Percentiles rank a stretch among this genome's conserved stretches.
Conservation (phyloP, 2,888 invertebrate species). For the Bellardia bayeri region DNA sequence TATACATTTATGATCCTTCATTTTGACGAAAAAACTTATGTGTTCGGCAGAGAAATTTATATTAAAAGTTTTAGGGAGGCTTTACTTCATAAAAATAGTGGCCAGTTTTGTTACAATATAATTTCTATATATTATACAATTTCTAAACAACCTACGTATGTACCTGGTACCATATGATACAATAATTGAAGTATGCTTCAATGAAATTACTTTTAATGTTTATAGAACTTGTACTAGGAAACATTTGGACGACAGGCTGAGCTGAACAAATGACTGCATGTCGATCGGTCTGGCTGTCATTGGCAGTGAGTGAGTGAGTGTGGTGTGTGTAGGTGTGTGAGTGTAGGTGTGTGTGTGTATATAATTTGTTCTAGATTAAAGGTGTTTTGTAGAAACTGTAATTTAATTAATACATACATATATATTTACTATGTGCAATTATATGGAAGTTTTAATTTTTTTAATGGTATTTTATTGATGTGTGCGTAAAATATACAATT, state of each 20-base stretch:
- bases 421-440: not conserved
- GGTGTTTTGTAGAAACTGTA: slow-evolving; percentile 49
- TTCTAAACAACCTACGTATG: slow-evolving; percentile 13
- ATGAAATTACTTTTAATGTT: slow-evolving; percentile 52
- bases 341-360: not conserved
- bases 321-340: not conserved
- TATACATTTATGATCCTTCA: no score
- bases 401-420: slow-evolving; percentile 45
- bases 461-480: slow-evolving; percentile 15
- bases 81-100: no score
- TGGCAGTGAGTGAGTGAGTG: not conserved
- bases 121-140: not conserved
- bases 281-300: not conserved
- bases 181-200: slow-evolving; percentile 45
- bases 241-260: slow-evolving; percentile 29
- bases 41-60: no score
- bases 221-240: slow-evolving; percentile 12
- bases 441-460: not conserved
- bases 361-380: slow-evolving; percentile 45
- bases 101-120: no score
- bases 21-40: no score
- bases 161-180: slow-evolving; percentile 29
- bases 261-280: slow-evolving; percentile 15
- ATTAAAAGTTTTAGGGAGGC: no score
- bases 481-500: not conserved